Base-by-base conservation (phyloP, 2,888 invertebrate genomes). In the Athalia cordata region DNA sequence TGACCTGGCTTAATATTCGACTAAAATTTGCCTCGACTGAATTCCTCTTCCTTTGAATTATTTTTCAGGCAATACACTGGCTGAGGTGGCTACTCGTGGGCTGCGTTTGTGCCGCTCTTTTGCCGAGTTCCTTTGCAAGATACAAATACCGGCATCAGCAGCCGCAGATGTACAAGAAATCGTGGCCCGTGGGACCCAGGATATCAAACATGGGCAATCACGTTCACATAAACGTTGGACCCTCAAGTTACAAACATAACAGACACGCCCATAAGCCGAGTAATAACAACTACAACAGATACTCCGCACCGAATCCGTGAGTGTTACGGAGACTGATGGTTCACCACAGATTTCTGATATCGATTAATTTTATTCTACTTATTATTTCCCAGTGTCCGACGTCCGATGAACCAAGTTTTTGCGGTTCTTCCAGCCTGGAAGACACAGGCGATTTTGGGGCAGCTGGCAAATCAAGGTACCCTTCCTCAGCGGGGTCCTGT, bases 91-190 rank as follows among this genome's bases (percentile, higher is more conserved):
- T 88, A 9, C 50, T 89, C 78, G 84, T 84, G 66, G 78, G 81
- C 7, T 85, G 83, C 76, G 76, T 67, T 45, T 86, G 49, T 86
- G 85, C 66, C 68, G 80, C 86, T 9, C n/a, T 76, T 3, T 61
- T n/a, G 6, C 57, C 76, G 11, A 72, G 29, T 2, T 5, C 43
- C 50, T 86, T 87, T 79, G 89, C 87, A 5, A 85, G 88, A 75
- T 88, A 88, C 82, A 90, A 90, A 80, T 83, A 88, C 55, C 86
- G 91, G 3, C 86, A 85, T 55, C 80, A 84, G 11, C 86, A 84
- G 43, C 83, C 85, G 13, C 88, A 86, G 74, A 82, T 90, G 43
- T 86, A 80, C 78, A 88, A 88, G 66, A 87, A 89, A 77, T 81
- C 86, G 50, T 88, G 88, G 86, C 87, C 88, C 1, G 86, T 88